Base-by-base conservation (phyloP, 2,888 invertebrate genomes). In the Chrysolina oricalcia region DNA sequence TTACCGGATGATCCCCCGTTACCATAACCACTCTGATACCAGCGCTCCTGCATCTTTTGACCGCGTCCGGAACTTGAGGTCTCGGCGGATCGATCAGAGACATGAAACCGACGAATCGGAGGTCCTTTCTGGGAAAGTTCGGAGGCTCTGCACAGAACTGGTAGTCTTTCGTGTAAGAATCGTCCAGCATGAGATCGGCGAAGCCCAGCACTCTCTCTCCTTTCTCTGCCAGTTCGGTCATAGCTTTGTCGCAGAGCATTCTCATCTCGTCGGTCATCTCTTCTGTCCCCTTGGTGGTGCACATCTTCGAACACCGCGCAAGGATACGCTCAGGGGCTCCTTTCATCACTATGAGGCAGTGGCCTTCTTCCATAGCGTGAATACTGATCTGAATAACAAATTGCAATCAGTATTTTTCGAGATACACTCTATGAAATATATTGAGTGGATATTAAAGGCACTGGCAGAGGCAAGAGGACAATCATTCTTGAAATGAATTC, bases 151-250 rank as follows among this genome's bases (percentile, higher is more conserved):
- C 89, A 73, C 92, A 90, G 82, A 94, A 94, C 27, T 87, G 83
- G 84, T 87, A 93, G 43, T 91, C 92, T 10, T 89, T 83, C 0
- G 92, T 92, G 85, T 86, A 91, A 3, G 78, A 73, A 6, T 89
- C 90, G 40, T 90, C 80, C 65, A 97, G 89, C 56, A 89, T 83
- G 1, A 91, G 89, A 88, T 96, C 96, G 84, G 95, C 95, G 87
- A 97, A 97, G 27, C 96, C 95, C 69, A 79, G 50, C 1, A 97
- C 96, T 76, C 97, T 91, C 88, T 97, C 97, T 27, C 97, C 97
- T 66, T 83, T 85, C 74, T 85, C 95, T 72, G 96, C 97, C 68
- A 97, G 88, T 87, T 95, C 95, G 69, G 94, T 91, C 87, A 97
- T 96, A 71, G 93, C 92, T 66, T 90, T 90, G 85, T 93, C 93